Percentiles rank a stretch among this genome's conserved stretches.
These are phyloP conservation scores for Hormaphis cornu DNA, from an alignment of 1,140 invertebrate genomes.

Conservation along the genomic window DNA sequence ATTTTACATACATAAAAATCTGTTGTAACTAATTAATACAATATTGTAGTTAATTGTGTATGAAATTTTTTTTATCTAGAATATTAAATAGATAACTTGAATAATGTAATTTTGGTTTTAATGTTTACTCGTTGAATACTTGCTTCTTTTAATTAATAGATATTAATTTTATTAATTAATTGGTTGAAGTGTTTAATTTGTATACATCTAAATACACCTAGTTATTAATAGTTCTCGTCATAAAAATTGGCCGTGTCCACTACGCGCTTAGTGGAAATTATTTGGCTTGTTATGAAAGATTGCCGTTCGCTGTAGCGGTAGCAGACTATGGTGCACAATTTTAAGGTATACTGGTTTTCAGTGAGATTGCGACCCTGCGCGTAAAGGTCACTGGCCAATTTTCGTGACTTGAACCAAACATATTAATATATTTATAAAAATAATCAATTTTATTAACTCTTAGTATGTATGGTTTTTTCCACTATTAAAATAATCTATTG, in stretches of 20 bases:
- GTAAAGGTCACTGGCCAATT: too few relatives aligned
- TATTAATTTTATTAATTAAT: too few relatives aligned
- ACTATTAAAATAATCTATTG: conserved; percentile 10
- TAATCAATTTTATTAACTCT: conserved; percentile 1
- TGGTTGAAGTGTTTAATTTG: too few relatives aligned
- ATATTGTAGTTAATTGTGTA: neutral
- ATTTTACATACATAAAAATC: neutral
- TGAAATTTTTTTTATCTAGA: neutral
- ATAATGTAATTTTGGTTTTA: neutral
- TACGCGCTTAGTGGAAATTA: too few relatives aligned
- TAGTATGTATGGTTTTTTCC: neutral
- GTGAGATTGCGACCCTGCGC: too few relatives aligned
- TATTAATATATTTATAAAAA: neutral
- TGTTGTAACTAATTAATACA: neutral
- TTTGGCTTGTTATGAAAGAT: too few relatives aligned
- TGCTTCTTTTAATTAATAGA: neutral
- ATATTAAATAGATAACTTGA: neutral
- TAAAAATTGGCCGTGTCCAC: too few relatives aligned
- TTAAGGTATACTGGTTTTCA: too few relatives aligned
- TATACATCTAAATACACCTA: neutral
- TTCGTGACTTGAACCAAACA: too few relatives aligned
- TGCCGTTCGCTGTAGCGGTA: too few relatives aligned
- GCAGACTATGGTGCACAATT: too few relatives aligned
- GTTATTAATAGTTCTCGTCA: too few relatives aligned
- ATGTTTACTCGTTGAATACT: neutral